Evolutionary conservation across 2,888 invertebrate genomes (phyloP).

Genomic region (Boloria euphrosyne): DNA sequence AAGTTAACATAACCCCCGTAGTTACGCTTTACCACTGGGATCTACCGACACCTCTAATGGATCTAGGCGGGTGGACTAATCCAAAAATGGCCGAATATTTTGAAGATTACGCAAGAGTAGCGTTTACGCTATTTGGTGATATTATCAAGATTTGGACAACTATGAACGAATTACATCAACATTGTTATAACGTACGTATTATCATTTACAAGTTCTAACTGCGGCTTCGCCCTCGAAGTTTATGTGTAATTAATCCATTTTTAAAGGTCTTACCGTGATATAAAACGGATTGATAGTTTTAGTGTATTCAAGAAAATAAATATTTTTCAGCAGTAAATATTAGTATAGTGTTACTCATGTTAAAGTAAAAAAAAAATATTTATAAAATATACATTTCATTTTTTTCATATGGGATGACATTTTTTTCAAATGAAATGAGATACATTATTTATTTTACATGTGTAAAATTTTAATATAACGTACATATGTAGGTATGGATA

Average conservation of each 20-base stretch:
- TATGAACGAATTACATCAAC: constrained; percentile 87
- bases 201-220: not conserved
- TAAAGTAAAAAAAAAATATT: too few species aligned
- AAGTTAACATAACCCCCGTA: constrained; percentile 85
- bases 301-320: too few species aligned
- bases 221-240: not conserved
- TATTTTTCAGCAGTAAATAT: too few species aligned
- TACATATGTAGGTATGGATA: too few species aligned
- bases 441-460: too few species aligned
- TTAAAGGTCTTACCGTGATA: not conserved
- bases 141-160: constrained; percentile 88
- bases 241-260: not conserved
- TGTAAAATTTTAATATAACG: too few species aligned
- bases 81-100: constrained; percentile 78
- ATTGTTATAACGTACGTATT: constrained; percentile 70
- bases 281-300: too few species aligned
- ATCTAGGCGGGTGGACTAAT: constrained; percentile 78
- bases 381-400: too few species aligned
- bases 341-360: too few species aligned
- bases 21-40: constrained; percentile 86
- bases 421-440: too few species aligned
- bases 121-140: constrained; percentile 84
- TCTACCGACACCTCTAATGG: constrained; percentile 77
- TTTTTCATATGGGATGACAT: too few species aligned
- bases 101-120: constrained; percentile 78